These are phyloP conservation scores for Scomberomorus guttatus DNA, from an alignment of 2,797 vertebrate genomes.

Conservation along the genomic window DNA sequence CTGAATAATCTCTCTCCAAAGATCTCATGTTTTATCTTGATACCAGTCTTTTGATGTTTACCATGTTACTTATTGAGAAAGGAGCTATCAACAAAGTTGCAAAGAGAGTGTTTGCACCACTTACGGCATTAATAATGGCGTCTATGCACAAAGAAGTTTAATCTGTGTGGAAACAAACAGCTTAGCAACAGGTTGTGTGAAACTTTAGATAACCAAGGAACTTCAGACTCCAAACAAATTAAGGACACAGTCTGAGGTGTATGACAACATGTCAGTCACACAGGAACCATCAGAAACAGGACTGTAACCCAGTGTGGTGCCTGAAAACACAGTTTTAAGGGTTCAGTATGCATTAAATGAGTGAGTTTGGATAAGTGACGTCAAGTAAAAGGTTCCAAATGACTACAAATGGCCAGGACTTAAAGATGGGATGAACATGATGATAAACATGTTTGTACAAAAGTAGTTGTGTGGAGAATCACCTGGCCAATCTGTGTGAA, in stretches of 20 bases:
- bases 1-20: background rate
- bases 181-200: background rate
- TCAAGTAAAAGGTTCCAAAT: too few relatives aligned
- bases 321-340: background rate
- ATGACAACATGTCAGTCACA: background rate
- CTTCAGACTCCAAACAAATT: background rate
- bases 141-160: background rate
- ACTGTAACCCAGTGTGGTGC: background rate
- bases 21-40: background rate
- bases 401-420: too few relatives aligned
- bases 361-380: too few relatives aligned
- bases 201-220: background rate
- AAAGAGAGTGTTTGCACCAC: background rate
- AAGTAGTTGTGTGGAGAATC: background rate
- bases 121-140: background rate
- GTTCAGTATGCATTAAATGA: background rate
- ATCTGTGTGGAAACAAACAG: conserved; percentile 12
- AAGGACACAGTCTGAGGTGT: background rate
- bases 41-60: background rate
- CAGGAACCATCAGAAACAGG: background rate
- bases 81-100: background rate
- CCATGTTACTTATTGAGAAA: conserved; percentile 5
- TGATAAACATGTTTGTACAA: background rate
- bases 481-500: background rate
- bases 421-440: too few relatives aligned